These are phyloP conservation scores for Callaeas wilsoni DNA, from an alignment of 2,113 vertebrate genomes.

Conservation along the genomic window DNA sequence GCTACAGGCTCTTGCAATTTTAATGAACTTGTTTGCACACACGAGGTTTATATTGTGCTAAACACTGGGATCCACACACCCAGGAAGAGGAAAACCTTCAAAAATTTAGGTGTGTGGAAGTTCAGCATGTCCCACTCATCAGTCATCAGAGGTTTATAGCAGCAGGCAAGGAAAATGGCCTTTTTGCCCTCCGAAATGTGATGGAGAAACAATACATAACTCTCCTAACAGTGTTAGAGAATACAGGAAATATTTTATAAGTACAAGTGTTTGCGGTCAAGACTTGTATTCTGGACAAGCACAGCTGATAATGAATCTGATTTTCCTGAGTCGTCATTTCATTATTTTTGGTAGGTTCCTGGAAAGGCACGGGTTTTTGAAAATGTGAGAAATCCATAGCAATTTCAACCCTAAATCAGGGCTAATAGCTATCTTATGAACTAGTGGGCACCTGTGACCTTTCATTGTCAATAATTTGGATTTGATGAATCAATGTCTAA, in stretches of 20 bases:
- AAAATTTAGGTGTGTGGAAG: neutral
- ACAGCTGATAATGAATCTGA: neutral
- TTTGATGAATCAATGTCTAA: neutral
- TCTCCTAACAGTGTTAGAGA: neutral
- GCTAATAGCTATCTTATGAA: neutral
- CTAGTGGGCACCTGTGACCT: neutral
- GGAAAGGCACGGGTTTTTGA: neutral
- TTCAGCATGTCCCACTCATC: neutral
- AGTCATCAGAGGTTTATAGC: neutral
- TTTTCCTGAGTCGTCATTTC: neutral
- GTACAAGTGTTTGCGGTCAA: neutral
- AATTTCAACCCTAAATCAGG: neutral
- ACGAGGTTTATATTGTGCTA: constrained; percentile 29
- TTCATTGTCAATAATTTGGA: neutral
- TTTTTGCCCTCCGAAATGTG: neutral
- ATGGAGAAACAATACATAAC: neutral
- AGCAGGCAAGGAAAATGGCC: neutral
- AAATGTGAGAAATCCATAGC: neutral
- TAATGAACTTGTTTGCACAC: constrained; percentile 75
- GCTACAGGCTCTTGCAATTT: constrained; percentile 68
- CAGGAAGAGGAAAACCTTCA: neutral
- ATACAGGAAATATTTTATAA: neutral
- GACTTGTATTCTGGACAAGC: neutral
- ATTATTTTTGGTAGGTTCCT: neutral
- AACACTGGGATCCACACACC: constrained; percentile 7